Conservation (phyloP, 2,113 vertebrate species). For the Otis tarda region DNA sequence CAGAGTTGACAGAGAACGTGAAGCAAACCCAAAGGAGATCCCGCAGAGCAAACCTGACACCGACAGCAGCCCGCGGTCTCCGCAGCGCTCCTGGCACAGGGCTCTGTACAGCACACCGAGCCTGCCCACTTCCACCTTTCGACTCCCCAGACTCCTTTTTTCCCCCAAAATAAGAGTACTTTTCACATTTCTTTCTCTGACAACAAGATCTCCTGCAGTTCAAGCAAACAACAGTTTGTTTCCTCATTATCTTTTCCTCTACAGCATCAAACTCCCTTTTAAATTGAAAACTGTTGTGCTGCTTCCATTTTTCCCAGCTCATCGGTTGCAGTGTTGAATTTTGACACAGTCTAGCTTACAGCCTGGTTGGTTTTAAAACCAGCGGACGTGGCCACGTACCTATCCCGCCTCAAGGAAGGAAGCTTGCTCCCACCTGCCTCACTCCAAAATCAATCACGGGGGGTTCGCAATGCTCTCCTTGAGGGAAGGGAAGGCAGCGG, state of each 20-base stretch:
- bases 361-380: not conserved
- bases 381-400: not conserved
- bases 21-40: not conserved
- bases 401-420: not conserved
- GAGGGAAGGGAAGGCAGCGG: slow-evolving; percentile 12
- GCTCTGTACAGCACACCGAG: fast-evolving
- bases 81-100: not conserved
- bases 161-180: not conserved
- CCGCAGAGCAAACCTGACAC: not conserved
- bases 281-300: not conserved
- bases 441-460: slow-evolving; percentile 7
- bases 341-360: not conserved
- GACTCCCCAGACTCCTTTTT: not conserved
- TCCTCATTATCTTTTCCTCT: not conserved
- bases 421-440: not conserved
- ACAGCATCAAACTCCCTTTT: not conserved
- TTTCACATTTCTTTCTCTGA: not conserved
- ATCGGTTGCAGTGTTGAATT: not conserved
- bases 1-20: not conserved
- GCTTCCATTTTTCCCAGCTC: not conserved
- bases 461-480: not conserved
- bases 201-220: not conserved
- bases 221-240: not conserved
- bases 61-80: not conserved
- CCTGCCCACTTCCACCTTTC: fast-evolving